Evolutionary conservation across 2,797 vertebrate species (phyloP).

Genomic region (Falco berigora): DNA sequence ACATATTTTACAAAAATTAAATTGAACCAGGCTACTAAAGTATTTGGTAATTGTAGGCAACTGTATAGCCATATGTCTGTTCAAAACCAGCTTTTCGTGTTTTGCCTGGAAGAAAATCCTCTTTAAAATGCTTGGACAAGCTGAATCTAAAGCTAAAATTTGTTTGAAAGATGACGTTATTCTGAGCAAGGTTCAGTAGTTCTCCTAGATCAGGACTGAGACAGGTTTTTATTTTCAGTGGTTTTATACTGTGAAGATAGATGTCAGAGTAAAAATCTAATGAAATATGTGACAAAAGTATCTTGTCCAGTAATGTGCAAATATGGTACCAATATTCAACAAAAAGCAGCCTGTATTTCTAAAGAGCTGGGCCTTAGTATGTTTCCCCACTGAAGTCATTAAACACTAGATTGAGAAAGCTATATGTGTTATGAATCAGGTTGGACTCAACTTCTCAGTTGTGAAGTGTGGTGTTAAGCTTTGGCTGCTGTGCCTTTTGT

Average conservation of each 20-base stretch:
- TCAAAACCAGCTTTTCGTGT: conserved; percentile 43
- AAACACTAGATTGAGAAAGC: background rate
- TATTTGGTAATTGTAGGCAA: conserved; percentile 47
- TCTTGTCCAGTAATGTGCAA: background rate
- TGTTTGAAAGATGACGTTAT: conserved; percentile 51
- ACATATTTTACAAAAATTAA: conserved; percentile 48
- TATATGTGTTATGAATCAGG: background rate
- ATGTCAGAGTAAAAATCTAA: conserved; percentile 30
- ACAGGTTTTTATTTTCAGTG: background rate
- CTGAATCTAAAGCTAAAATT: conserved; percentile 58
- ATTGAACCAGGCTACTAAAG: conserved; percentile 49
- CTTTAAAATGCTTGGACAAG: conserved; percentile 56
- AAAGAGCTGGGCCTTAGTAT: background rate
- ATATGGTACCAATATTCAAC: background rate
- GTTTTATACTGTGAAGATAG: conserved; percentile 5
- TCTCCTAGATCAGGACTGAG: conserved; percentile 19
- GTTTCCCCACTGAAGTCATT: background rate
- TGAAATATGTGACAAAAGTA: background rate
- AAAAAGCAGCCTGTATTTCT: background rate
- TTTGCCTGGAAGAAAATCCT: conserved; percentile 54
- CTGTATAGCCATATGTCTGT: conserved; percentile 15
- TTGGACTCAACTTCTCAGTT: background rate
- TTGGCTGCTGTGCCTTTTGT: background rate
- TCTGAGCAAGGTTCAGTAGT: conserved; percentile 25
- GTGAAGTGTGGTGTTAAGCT: background rate